Conservation (phyloP, 2,113 vertebrate genomes). For the Heteronetta atricapilla region DNA sequence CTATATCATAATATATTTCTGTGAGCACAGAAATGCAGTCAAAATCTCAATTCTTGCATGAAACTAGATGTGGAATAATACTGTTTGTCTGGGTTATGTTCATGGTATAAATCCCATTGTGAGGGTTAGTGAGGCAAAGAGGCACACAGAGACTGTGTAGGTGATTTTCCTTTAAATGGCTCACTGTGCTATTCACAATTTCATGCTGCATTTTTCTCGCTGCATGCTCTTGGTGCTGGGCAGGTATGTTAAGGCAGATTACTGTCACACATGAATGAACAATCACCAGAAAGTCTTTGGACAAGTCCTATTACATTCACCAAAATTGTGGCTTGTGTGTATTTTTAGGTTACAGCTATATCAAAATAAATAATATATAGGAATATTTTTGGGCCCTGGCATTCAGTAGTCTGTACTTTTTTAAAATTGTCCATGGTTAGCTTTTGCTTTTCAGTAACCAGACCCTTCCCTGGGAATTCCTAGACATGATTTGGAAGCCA, state of each 20-base stretch:
- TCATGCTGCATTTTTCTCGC: not conserved
- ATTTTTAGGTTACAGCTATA: not conserved
- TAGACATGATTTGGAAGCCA: not conserved
- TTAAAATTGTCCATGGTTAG: not conserved
- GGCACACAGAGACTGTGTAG: not conserved
- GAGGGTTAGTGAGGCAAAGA: not conserved
- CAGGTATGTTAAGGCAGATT: not conserved
- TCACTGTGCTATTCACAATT: not conserved
- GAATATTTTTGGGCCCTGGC: not conserved
- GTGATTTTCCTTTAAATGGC: not conserved
- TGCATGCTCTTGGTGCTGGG: not conserved
- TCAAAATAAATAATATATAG: not conserved
- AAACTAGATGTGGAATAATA: slow-evolving; percentile 29
- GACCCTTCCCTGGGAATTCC: not conserved
- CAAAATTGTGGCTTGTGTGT: not conserved
- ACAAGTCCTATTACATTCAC: not conserved
- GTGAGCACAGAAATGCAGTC: not conserved
- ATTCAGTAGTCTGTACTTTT: not conserved
- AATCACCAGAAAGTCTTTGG: not conserved
- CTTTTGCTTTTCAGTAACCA: not conserved
- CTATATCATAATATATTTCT: not conserved
- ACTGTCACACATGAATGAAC: not conserved
- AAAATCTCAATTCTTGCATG: not conserved
- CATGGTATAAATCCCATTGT: not conserved
- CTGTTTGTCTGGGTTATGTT: slow-evolving; percentile 37